These are phyloP conservation scores for Hemicrepidius hirtus DNA, from an alignment of 2,888 invertebrate genomes.

Conservation along the genomic window DNA sequence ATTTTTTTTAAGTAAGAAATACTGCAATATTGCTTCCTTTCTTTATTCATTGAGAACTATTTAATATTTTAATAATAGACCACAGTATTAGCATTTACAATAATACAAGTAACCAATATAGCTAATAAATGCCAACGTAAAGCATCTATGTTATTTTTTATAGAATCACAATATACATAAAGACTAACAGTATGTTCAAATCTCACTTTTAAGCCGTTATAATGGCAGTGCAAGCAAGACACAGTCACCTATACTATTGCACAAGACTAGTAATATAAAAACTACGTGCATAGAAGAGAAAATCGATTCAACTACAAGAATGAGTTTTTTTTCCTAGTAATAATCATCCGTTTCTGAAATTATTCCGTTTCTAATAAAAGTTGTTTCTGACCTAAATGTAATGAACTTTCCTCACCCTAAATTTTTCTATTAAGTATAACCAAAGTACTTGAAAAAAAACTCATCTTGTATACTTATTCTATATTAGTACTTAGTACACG, in stretches of 20 bases:
- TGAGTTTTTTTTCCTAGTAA: background rate
- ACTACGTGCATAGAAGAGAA: conserved; percentile 36
- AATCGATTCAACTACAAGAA: conserved; percentile 9
- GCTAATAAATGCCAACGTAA: conserved; percentile 28
- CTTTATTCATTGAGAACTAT: conserved; percentile 18
- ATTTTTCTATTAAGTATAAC: no score
- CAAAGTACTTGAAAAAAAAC: background rate
- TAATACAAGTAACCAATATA: conserved; percentile 31
- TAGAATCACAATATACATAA: conserved; percentile 35
- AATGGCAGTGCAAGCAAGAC: conserved; percentile 45
- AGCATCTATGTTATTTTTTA: conserved; percentile 30
- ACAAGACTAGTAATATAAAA: conserved; percentile 40
- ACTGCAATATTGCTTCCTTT: conserved; percentile 39
- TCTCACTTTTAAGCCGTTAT: conserved; percentile 40
- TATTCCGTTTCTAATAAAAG: no score
- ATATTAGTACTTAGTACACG: background rate
- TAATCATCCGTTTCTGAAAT: no score
- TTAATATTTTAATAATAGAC: conserved; percentile 14
- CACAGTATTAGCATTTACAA: conserved; percentile 16
- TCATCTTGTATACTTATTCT: background rate
- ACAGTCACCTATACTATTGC: conserved; percentile 25
- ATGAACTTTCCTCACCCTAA: no score
- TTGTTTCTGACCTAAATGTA: no score
- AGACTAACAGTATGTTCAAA: conserved; percentile 15
- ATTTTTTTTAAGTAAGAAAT: conserved; percentile 35